Conservation (phyloP, 1,140 invertebrate species). For the Magallana gigas region DNA sequence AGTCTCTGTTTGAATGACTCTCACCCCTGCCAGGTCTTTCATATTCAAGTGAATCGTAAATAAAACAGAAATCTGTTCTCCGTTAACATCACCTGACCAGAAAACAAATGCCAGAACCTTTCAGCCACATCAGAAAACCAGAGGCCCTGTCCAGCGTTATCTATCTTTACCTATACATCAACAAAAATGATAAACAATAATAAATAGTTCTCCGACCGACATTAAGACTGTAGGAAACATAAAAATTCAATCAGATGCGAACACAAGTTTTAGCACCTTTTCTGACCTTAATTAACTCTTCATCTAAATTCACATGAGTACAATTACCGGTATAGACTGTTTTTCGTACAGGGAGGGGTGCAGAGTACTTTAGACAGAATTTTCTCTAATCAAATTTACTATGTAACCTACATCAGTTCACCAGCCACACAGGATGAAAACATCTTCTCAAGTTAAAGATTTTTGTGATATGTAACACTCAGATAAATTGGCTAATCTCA, state of each 20-base stretch:
- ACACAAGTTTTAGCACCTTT: background rate
- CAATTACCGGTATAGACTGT: background rate
- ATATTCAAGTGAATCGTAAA: constrained; percentile 26
- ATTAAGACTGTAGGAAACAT: background rate
- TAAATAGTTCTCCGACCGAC: constrained; percentile 5
- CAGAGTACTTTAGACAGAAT: too few relatives aligned
- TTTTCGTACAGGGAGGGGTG: too few relatives aligned
- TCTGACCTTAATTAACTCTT: background rate
- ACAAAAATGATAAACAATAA: constrained; percentile 37
- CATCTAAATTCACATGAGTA: background rate
- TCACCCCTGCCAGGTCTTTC: background rate
- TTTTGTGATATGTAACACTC: too few relatives aligned
- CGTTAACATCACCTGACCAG: constrained; percentile 12
- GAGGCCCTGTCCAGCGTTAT: background rate
- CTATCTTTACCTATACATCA: constrained; percentile 22
- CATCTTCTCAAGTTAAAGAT: too few relatives aligned
- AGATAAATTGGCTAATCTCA: too few relatives aligned
- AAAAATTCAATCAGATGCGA: background rate
- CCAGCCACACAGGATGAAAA: too few relatives aligned
- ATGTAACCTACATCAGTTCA: too few relatives aligned
- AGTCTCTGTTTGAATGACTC: background rate
- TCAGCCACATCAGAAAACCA: constrained; percentile 2
- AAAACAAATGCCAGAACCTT: constrained; percentile 20
- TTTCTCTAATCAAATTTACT: too few relatives aligned
- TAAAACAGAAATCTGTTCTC: background rate